These are phyloP conservation scores for Andrena chrysosceles DNA, from an alignment of 2,888 invertebrate species.

Conservation along the genomic window DNA sequence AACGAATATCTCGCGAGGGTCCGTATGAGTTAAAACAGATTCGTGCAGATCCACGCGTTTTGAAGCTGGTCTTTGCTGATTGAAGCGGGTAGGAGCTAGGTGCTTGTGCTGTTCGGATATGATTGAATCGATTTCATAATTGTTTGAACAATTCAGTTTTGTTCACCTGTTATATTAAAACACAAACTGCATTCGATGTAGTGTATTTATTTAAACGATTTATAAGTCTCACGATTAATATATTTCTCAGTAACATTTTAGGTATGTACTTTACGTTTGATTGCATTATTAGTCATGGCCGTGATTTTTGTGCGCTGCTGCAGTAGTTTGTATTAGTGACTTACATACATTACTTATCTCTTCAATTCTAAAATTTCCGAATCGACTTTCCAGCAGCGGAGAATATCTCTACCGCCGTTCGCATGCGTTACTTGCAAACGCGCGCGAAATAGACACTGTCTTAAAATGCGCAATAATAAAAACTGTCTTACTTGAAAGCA, in stretches of 20 bases:
- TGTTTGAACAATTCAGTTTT: background rate
- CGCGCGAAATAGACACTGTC: constrained; percentile 19
- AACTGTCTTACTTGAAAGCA: background rate
- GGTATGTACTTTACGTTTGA: constrained; percentile 28
- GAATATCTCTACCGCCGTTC: background rate
- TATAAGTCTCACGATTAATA: constrained; percentile 28
- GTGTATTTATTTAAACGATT: constrained; percentile 33
- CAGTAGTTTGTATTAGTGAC: background rate
- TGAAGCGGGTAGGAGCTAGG: no score
- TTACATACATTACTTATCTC: background rate
- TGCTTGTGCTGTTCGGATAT: no score
- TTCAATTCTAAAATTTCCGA: background rate
- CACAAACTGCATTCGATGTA: background rate
- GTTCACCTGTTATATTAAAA: background rate
- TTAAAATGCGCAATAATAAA: constrained; percentile 6
- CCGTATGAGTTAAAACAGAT: no score
- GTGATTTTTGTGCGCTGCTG: background rate
- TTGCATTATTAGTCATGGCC: constrained; percentile 32
- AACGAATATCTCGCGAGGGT: no score
- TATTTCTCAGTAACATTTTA: constrained; percentile 28
- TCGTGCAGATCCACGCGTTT: no score
- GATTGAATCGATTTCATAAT: no score
- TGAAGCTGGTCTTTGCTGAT: no score
- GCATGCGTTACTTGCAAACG: background rate
- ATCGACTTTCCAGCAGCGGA: background rate